phyloP scores from a whole-genome alignment of 2,113 vertebrate species.

The Phalacrocorax aristotelis region DNA sequence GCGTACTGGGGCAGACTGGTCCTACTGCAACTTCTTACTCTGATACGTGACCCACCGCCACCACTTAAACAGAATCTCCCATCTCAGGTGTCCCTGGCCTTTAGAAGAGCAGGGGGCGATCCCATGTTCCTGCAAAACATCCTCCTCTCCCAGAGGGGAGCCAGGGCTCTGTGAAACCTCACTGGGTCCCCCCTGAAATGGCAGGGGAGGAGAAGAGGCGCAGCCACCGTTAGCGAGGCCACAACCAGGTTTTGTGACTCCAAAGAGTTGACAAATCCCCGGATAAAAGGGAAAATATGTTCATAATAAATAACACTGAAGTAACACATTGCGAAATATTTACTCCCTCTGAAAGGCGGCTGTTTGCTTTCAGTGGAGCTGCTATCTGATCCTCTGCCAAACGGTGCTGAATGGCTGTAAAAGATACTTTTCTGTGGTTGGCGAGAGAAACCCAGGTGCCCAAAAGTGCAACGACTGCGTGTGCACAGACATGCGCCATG shows the following conservation, averaged over 20 bases:
- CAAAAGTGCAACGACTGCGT: background rate
- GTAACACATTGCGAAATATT: constrained; percentile 34
- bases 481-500: background rate
- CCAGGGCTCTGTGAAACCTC: background rate
- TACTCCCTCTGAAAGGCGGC: constrained; percentile 19
- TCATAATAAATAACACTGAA: constrained; percentile 40
- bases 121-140: background rate
- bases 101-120: background rate
- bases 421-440: background rate
- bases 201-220: background rate
- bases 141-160: background rate
- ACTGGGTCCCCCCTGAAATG: fast-evolving
- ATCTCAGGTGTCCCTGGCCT: background rate
- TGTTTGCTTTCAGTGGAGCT: constrained; percentile 49
- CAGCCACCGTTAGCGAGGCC: fast-evolving
- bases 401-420: background rate
- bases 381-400: constrained; percentile 50
- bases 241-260: background rate
- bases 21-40: background rate
- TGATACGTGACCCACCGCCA: fast-evolving
- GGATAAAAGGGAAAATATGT: constrained; percentile 42
- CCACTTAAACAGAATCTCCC: background rate
- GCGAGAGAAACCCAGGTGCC: constrained; percentile 8
- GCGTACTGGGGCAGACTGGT: background rate
- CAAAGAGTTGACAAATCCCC: background rate